A percentile compares a stretch with the other conserved stretches of the same genome.
Evolutionary conservation across 2,888 invertebrate species (phyloP).

Genomic region (Acanthosepion esculentum): DNA sequence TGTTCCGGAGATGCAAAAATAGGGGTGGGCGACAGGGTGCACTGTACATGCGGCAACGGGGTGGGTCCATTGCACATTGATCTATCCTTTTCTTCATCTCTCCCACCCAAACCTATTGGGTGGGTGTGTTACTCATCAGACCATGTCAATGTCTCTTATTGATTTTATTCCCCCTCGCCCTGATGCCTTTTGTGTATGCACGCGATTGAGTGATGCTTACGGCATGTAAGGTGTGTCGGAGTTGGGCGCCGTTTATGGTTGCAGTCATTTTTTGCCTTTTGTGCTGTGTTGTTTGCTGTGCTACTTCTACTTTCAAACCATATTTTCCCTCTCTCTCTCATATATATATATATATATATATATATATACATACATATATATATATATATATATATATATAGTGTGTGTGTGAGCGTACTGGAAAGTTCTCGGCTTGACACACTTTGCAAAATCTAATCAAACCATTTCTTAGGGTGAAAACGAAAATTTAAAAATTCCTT

Average conservation of each 20-base stretch:
- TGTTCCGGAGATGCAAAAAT: neutral
- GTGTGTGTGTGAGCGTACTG: no score
- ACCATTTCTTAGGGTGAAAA: no score
- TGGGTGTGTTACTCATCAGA: constrained; percentile 33
- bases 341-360: no score
- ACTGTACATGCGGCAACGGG: neutral
- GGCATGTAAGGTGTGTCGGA: neutral
- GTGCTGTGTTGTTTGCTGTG: neutral
- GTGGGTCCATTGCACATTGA: constrained; percentile 14
- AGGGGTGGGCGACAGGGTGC: neutral
- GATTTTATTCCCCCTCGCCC: neutral
- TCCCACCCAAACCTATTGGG: neutral
- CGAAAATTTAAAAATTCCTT: no score
- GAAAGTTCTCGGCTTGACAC: no score
- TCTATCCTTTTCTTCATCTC: neutral
- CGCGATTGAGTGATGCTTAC: neutral
- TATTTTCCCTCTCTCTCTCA: no score
- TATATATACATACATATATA: no score
- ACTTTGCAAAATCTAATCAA: no score
- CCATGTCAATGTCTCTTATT: constrained; percentile 33
- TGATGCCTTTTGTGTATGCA: neutral
- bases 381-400: no score
- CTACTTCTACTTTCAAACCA: neutral
- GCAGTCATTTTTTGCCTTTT: neutral
- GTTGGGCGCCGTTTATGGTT: neutral